phyloP scores from a whole-genome alignment of 2,888 invertebrate genomes.

The Diaperis boleti region DNA sequence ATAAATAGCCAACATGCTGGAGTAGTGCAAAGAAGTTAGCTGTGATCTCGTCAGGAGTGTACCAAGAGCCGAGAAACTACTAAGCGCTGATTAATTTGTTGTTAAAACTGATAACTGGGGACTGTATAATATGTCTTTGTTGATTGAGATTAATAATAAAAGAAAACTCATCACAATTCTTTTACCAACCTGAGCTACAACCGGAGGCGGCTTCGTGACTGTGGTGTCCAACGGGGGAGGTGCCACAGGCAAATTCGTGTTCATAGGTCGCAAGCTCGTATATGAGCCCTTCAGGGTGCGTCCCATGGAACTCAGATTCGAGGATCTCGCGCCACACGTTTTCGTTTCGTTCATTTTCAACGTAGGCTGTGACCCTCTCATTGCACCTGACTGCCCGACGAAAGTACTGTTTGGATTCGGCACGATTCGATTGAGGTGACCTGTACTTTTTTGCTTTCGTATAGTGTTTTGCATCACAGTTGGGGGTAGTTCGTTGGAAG shows the following conservation, averaged over 20 bases:
- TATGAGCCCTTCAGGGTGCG: conserved; percentile 60
- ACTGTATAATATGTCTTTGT: too few relatives aligned
- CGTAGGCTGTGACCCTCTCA: conserved; percentile 39
- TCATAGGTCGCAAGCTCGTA: conserved; percentile 60
- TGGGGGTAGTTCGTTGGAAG: conserved; percentile 58
- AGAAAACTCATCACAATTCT: too few relatives aligned
- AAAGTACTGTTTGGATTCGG: conserved; percentile 2
- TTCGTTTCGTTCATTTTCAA: conserved; percentile 15
- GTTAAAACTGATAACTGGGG: too few relatives aligned
- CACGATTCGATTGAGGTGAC: conserved; percentile 21
- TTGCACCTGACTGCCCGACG: conserved; percentile 1
- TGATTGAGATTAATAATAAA: too few relatives aligned
- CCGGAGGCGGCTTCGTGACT: conserved; percentile 26
- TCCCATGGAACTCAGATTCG: conserved; percentile 56
- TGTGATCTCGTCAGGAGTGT: too few relatives aligned
- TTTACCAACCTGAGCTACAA: conserved; percentile 22
- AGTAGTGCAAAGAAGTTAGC: too few relatives aligned
- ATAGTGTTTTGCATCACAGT: conserved; percentile 24
- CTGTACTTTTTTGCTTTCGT: conserved; percentile 32
- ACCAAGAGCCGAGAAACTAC: too few relatives aligned
- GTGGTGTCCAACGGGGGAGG: conserved; percentile 51
- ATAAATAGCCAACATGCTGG: too few relatives aligned
- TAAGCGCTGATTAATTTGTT: too few relatives aligned
- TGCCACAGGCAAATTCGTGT: conserved; percentile 58
- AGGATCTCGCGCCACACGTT: conserved; percentile 9